phyloP scores from a whole-genome alignment of 2,113 vertebrate genomes.

The Oreochromis aureus region DNA sequence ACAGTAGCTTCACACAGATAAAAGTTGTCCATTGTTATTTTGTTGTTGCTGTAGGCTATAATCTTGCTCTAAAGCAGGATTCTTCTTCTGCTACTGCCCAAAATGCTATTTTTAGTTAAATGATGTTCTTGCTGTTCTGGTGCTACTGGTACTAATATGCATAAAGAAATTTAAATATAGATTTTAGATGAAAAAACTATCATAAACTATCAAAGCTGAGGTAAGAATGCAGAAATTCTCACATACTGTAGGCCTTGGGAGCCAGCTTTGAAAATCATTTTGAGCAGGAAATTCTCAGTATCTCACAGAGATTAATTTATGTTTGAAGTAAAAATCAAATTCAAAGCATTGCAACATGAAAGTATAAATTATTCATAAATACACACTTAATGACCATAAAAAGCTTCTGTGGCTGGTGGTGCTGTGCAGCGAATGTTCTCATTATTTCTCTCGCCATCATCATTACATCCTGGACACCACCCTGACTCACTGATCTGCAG shows the following conservation, averaged over 20 bases:
- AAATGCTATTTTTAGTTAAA: background rate
- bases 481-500: background rate
- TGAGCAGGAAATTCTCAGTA: background rate
- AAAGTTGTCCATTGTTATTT: slow-evolving; percentile 18
- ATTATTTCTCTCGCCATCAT: background rate
- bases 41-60: background rate
- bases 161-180: background rate
- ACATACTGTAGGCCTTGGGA: background rate
- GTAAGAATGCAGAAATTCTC: background rate
- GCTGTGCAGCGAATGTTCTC: background rate
- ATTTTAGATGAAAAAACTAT: background rate
- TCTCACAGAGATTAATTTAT: background rate
- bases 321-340: background rate
- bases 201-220: background rate
- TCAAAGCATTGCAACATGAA: slow-evolving; percentile 14
- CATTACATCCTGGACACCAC: background rate
- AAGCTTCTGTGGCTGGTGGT: background rate
- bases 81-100: background rate
- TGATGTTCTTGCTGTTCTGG: background rate
- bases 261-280: background rate
- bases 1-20: background rate
- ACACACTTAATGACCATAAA: slow-evolving; percentile 13
- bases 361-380: slow-evolving; percentile 31
- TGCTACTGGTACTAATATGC: background rate
- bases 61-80: background rate